Percentiles rank a stretch among this genome's conserved stretches.
phyloP scores from a whole-genome alignment of 2,113 vertebrate species.

The Catharus minimus region DNA sequence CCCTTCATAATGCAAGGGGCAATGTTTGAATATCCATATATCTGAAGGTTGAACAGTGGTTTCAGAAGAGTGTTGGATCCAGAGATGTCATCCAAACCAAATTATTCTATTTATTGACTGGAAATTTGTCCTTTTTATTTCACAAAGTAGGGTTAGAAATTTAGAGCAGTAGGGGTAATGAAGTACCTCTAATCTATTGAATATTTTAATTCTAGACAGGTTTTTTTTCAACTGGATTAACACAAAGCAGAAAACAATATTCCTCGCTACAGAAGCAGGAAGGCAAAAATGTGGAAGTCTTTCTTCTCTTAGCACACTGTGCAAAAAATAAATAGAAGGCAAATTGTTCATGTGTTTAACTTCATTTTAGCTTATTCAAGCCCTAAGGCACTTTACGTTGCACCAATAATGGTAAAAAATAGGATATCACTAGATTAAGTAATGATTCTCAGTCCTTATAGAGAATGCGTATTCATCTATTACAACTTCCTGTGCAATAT shows the following conservation, averaged over 20 bases:
- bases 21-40: not conserved
- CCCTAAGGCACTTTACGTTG: not conserved
- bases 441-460: not conserved
- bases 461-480: not conserved
- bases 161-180: not conserved
- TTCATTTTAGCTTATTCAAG: not conserved
- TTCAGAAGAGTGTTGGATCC: not conserved
- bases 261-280: not conserved
- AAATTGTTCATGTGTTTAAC: not conserved
- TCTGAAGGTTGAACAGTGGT: not conserved
- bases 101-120: not conserved
- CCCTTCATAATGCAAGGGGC: not conserved
- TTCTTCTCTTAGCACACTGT: not conserved
- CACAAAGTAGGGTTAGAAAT: not conserved
- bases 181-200: not conserved
- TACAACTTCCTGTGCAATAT: not conserved
- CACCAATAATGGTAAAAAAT: not conserved
- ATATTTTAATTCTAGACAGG: not conserved
- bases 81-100: not conserved
- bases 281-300: not conserved
- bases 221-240: not conserved
- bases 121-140: not conserved
- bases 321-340: not conserved
- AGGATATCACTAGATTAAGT: not conserved
- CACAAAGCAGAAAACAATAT: not conserved